A percentile compares a stretch with the other conserved stretches of the same genome.
Evolutionary conservation across 2,797 vertebrate species (phyloP).

Genomic region (Pteropus rufus): DNA sequence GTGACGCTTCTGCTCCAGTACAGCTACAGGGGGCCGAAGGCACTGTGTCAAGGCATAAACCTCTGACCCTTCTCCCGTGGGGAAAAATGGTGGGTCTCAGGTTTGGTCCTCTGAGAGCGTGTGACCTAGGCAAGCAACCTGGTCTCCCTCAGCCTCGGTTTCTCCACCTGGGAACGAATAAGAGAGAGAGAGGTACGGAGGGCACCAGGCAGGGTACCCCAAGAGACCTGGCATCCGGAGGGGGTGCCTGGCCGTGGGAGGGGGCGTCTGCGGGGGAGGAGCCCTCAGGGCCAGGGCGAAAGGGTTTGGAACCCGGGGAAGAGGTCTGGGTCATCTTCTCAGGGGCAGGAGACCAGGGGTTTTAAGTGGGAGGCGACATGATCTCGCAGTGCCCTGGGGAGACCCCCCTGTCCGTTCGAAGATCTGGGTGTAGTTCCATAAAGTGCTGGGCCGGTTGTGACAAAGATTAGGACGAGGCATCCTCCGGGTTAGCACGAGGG

Average conservation of each 20-base stretch:
- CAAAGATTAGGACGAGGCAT: background rate
- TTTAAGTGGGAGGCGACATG: background rate
- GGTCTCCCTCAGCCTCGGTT: rapidly evolving
- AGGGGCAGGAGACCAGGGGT: background rate
- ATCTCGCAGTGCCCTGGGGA: background rate
- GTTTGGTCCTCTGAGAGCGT: rapidly evolving
- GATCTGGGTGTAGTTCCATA: background rate
- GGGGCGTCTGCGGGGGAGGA: background rate
- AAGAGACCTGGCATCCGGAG: background rate
- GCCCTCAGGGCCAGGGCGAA: background rate
- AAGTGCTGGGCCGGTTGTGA: background rate
- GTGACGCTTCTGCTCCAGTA: rapidly evolving
- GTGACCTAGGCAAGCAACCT: too few relatives aligned
- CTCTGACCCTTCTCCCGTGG: background rate
- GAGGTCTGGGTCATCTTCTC: background rate
- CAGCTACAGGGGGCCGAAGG: rapidly evolving
- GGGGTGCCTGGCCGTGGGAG: rapidly evolving
- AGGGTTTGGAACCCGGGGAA: background rate
- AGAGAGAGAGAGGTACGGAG: too few relatives aligned
- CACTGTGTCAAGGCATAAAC: rapidly evolving
- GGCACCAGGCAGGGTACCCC: rapidly evolving
- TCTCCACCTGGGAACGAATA: background rate
- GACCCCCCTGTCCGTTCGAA: background rate
- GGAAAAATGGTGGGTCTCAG: rapidly evolving
- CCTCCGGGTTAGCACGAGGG: background rate